Evolutionary conservation across 2,113 vertebrate species (phyloP).

Genomic region (Heptranchias perlo): DNA sequence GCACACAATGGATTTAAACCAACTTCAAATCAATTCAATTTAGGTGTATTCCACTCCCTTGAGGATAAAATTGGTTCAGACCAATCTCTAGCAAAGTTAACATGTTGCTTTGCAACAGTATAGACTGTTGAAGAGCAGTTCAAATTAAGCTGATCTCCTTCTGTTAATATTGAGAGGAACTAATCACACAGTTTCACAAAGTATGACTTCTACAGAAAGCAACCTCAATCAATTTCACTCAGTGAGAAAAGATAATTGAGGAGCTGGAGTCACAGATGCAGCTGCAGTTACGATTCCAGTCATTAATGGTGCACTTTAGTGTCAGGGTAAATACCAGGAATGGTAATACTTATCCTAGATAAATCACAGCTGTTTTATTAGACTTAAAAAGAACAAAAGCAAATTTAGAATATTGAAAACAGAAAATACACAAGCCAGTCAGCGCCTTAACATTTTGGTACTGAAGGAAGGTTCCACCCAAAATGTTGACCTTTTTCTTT

Average conservation of each 20-base stretch:
- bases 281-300: constrained; percentile 26
- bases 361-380: constrained; percentile 21
- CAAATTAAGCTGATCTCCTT: not conserved
- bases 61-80: not conserved
- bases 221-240: constrained; percentile 17
- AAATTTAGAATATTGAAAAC: constrained; percentile 28
- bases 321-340: constrained; percentile 32
- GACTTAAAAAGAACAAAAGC: constrained; percentile 24
- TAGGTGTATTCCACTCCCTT: constrained; percentile 25
- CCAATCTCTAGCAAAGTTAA: constrained; percentile 4
- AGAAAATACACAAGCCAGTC: constrained; percentile 5
- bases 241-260: constrained; percentile 3
- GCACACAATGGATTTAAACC: constrained; percentile 41
- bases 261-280: constrained; percentile 27
- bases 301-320: constrained; percentile 19
- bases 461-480: not conserved
- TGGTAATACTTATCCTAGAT: constrained; percentile 28
- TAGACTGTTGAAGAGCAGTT: not conserved
- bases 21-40: constrained; percentile 36
- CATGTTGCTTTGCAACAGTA: not conserved
- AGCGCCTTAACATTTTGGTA: not conserved
- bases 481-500: not conserved
- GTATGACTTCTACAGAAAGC: not conserved
- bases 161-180: not conserved
- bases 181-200: constrained; percentile 7